phyloP scores from a whole-genome alignment of 2,888 invertebrate genomes.

The Ormia ochracea region DNA sequence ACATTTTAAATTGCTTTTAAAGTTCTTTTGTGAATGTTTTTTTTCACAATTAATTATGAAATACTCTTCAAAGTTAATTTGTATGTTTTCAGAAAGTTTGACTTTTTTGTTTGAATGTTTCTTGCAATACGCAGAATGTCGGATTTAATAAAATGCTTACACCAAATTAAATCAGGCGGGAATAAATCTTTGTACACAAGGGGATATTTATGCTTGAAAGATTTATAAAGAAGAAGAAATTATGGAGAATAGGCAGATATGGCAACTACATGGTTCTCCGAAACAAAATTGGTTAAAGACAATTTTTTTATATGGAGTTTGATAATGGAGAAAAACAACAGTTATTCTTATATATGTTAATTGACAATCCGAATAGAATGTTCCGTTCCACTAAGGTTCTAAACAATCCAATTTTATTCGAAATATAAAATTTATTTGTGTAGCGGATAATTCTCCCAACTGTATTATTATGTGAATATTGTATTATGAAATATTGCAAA shows the following conservation, averaged over 20 bases:
- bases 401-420: too few species aligned
- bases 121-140: conserved; percentile 5
- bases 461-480: too few species aligned
- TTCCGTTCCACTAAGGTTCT: too few species aligned
- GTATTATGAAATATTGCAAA: too few species aligned
- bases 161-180: conserved; percentile 60
- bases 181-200: conserved; percentile 6
- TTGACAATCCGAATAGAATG: too few species aligned
- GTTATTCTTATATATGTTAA: too few species aligned
- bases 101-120: conserved; percentile 2
- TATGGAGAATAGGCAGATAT: not conserved
- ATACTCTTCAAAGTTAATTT: not conserved
- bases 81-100: not conserved
- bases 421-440: too few species aligned
- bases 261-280: not conserved
- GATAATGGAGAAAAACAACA: too few species aligned
- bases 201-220: not conserved
- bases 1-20: conserved; percentile 68
- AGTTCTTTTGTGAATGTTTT: not conserved
- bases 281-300: too few species aligned
- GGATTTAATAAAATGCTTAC: conserved; percentile 14
- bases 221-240: conserved; percentile 21
- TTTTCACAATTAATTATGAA: not conserved
- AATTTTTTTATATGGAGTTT: too few species aligned
- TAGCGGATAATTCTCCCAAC: too few species aligned